These are phyloP conservation scores for human DNA, from an alignment of 2,113 vertebrate genomes.

Conservation along the genomic window DNA sequence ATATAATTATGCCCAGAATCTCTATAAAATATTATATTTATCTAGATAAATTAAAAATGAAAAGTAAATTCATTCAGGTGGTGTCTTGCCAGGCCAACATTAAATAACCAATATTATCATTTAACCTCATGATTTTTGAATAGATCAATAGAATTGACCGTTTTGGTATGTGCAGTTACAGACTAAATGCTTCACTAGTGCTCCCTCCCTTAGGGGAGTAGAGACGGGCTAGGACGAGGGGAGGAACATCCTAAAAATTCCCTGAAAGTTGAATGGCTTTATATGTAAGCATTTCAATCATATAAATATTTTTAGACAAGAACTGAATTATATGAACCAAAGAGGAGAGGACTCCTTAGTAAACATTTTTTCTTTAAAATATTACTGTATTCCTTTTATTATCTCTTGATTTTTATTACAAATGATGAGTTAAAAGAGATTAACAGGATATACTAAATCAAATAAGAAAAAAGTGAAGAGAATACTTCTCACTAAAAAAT, in stretches of 20 bases:
- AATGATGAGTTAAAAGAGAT: slow-evolving; percentile 25
- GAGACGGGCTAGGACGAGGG: neutral
- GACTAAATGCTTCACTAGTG: neutral
- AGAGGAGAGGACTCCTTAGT: neutral
- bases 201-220: neutral
- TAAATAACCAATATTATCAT: slow-evolving; percentile 38
- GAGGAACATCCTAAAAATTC: neutral
- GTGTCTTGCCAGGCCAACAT: neutral
- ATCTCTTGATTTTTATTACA: neutral
- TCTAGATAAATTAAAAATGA: slow-evolving; percentile 13
- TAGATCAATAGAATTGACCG: neutral
- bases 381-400: neutral
- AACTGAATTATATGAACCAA: neutral
- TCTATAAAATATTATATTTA: neutral
- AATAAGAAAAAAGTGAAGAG: neutral
- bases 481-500: neutral
- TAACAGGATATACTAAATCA: neutral
- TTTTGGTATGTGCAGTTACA: neutral
- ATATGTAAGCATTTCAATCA: neutral
- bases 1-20: neutral
- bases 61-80: slow-evolving; percentile 3
- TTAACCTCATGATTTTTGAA: neutral
- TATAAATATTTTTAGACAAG: neutral
- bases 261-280: neutral
- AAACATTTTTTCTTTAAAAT: slow-evolving; percentile 1